Conservation (phyloP, 2,888 invertebrate species). For the Pachycephus smyrnensis region DNA sequence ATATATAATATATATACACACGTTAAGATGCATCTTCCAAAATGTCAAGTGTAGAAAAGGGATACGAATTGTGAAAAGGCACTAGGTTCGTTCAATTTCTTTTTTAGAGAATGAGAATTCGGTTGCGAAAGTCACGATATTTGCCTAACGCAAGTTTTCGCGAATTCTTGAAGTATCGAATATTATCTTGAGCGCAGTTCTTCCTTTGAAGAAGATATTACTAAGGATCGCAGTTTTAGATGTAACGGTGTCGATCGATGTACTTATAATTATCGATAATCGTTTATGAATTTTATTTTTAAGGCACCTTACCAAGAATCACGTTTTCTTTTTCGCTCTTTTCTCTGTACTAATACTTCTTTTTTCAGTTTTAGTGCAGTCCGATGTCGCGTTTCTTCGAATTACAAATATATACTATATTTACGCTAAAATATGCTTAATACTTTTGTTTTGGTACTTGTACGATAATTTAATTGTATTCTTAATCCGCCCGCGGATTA, state of each 20-base stretch:
- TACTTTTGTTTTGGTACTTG: background rate
- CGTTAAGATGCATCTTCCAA: constrained; percentile 8
- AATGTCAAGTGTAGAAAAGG: constrained; percentile 9
- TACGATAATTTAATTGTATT: background rate
- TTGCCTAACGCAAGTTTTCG: background rate
- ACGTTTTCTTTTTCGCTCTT: background rate
- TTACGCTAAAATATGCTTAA: background rate
- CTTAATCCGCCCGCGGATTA: background rate
- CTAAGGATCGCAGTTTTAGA: background rate
- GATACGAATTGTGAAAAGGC: constrained; percentile 3
- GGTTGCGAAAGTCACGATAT: background rate
- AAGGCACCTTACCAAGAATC: background rate
- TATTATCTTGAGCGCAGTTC: background rate
- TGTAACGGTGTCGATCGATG: background rate
- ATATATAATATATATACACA: constrained; percentile 10
- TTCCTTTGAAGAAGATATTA: background rate
- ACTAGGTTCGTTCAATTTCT: background rate
- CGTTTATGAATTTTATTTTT: background rate
- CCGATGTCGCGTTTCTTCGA: background rate
- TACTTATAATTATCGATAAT: background rate
- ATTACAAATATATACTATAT: background rate
- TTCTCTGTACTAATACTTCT: background rate
- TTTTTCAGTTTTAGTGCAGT: background rate
- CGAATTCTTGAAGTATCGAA: background rate
- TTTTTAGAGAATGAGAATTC: background rate